Base-by-base conservation (phyloP, 2,113 vertebrate species). In the Egretta garzetta region DNA sequence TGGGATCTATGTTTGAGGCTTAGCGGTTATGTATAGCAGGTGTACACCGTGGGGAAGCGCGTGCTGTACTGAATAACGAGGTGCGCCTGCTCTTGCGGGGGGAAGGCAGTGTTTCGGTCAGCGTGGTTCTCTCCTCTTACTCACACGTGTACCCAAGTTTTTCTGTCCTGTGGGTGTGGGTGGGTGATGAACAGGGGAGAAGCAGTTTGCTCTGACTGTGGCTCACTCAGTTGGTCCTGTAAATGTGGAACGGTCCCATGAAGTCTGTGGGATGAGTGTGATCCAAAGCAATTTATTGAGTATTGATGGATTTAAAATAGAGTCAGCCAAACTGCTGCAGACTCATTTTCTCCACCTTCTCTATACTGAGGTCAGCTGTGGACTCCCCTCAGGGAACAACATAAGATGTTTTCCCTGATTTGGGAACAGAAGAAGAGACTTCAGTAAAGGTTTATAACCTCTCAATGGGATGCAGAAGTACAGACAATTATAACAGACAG, bases 71-170 rank as follows among this genome's bases (percentile, higher is more conserved):
- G 70, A 49, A 13, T 7, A 43, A 47, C 1, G 9, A 49, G 53
- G 10, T 22, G n/a, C 3, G 5, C 22, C 47, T 80, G 24, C 14
- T 80, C 37, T 50, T 33, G 33, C 2, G 1, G 55, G 16, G 23
- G 20, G 30, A 60, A 64, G 52, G 37, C 50, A 45, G 47, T 3
- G 13, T 28, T 86, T 45, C 0, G 8, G 53, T 67, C 59, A 60
- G 12, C 2, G 14, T 22, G 16, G 18, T 24, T 79, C 62, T 83
- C 59, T 33, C 19, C 27, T 24, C 50, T 35, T 53, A 1, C 17
- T 58, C 1, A 0, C 45, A 20, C 50, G 14, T n/a, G 9, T 9
- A 49, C 14, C 1, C 1, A 43, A 53, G 32, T 2, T 80, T 53
- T 73, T n/a, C 7, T 5, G 10, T 33, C 17, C 43, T 73, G 28